phyloP scores from a whole-genome alignment of 30 jellyfish, hydroid and myxozoan genomes.

The Euphysa ruthae region DNA sequence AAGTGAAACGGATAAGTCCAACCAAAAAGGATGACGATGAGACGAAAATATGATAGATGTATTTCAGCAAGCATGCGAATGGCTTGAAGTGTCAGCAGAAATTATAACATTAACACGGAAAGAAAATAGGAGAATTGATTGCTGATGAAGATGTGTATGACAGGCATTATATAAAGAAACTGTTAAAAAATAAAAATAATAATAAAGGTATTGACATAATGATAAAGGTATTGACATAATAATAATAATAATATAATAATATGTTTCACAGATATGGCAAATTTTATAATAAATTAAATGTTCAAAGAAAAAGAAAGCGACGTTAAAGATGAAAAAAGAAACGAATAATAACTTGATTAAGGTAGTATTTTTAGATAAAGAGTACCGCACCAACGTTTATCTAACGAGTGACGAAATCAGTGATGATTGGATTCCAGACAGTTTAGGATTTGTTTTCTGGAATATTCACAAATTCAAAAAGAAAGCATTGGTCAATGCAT shows the following conservation, averaged over 20 bases:
- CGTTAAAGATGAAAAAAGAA: too few relatives aligned
- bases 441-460: neutral
- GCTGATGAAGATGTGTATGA: neutral
- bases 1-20: neutral
- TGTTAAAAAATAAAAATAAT: neutral
- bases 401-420: neutral
- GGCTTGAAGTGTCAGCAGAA: constrained; percentile 1
- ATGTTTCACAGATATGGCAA: too few relatives aligned
- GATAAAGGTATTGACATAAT: too few relatives aligned
- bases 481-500: constrained; percentile 6
- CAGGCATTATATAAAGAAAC: neutral
- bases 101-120: neutral
- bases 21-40: neutral
- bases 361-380: neutral
- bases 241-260: too few relatives aligned
- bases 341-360: neutral
- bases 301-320: neutral
- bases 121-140: neutral
- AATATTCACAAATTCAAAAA: neutral
- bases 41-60: neutral
- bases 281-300: too few relatives aligned
- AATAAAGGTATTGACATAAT: neutral
- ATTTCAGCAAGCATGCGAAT: neutral
- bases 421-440: neutral
- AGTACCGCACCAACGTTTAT: neutral